A percentile compares a stretch with the other conserved stretches of the same genome.
Conservation (phyloP, 2,888 invertebrate species). For the Agapostemon virescens region DNA sequence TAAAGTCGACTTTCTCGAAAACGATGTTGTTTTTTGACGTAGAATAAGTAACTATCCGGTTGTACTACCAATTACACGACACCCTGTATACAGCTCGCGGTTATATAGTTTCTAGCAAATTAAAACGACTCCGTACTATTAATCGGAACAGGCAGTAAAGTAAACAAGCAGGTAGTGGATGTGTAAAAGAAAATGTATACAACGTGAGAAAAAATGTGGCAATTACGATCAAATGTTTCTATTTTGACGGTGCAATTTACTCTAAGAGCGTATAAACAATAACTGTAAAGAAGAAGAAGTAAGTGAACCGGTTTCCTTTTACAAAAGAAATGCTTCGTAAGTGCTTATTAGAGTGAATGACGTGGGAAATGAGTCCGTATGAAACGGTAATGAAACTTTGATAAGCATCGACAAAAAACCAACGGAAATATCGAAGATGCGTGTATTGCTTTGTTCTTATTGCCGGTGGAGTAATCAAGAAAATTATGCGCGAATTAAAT, state of each 20-base stretch:
- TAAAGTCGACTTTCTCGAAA: too few relatives aligned
- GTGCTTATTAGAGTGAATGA: constrained; percentile 37
- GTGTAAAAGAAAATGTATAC: neutral
- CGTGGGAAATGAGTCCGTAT: constrained; percentile 24
- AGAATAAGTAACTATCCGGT: too few relatives aligned
- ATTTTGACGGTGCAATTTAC: neutral
- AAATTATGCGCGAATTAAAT: constrained; percentile 21
- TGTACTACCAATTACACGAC: too few relatives aligned
- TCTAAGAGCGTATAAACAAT: neutral
- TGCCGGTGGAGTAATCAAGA: neutral
- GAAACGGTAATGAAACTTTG: constrained; percentile 16
- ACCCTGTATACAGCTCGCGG: neutral
- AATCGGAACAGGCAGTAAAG: neutral
- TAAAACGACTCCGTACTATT: neutral
- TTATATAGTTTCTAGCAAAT: neutral
- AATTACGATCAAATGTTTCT: neutral
- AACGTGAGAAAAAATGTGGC: neutral
- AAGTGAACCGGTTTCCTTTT: neutral
- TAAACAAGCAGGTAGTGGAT: neutral
- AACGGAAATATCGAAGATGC: constrained; percentile 38
- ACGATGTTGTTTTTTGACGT: too few relatives aligned
- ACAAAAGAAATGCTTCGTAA: neutral
- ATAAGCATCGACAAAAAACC: constrained; percentile 33
- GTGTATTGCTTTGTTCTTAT: constrained; percentile 21
- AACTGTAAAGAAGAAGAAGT: constrained; percentile 1